Conservation (phyloP, 2,888 invertebrate genomes). For the Pandemis cinnamomeana region DNA sequence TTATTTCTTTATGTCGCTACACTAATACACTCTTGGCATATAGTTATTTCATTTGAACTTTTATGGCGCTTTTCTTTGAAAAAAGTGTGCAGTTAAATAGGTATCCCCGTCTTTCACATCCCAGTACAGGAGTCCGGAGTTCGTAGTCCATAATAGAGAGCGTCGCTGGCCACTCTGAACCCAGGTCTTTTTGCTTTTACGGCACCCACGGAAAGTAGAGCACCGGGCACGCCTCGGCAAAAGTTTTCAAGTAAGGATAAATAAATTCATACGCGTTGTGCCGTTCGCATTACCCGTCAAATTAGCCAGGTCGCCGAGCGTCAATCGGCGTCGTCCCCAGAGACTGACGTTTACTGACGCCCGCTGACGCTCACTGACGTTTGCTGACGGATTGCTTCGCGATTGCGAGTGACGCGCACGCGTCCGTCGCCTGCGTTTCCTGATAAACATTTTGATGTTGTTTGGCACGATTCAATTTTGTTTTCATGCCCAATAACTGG, state of each 20-base stretch:
- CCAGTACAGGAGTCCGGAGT: too few species aligned
- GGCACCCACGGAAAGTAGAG: too few species aligned
- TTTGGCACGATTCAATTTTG: slow-evolving; percentile 24
- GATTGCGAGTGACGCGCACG: slow-evolving; percentile 66
- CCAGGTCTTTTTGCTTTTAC: too few species aligned
- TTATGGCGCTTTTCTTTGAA: too few species aligned
- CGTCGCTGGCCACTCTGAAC: too few species aligned
- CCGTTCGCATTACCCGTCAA: slow-evolving; percentile 47
- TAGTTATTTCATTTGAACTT: too few species aligned
- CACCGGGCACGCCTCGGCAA: too few species aligned
- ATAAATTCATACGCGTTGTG: background rate
- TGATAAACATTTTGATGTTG: slow-evolving; percentile 42
- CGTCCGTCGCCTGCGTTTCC: slow-evolving; percentile 40
- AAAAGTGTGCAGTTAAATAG: too few species aligned
- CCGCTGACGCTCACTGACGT: slow-evolving; percentile 38
- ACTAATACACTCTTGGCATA: too few species aligned
- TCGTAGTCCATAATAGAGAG: too few species aligned
- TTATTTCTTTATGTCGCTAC: too few species aligned
- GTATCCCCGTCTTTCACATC: too few species aligned
- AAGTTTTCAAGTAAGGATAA: background rate
- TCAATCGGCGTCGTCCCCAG: slow-evolving; percentile 52
- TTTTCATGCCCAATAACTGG: background rate
- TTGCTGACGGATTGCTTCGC: slow-evolving; percentile 72
- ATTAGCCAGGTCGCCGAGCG: slow-evolving; percentile 59
- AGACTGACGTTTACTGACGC: slow-evolving; percentile 47